phyloP scores from a whole-genome alignment of 1,140 invertebrate genomes.

The Leucophenga varia region DNA sequence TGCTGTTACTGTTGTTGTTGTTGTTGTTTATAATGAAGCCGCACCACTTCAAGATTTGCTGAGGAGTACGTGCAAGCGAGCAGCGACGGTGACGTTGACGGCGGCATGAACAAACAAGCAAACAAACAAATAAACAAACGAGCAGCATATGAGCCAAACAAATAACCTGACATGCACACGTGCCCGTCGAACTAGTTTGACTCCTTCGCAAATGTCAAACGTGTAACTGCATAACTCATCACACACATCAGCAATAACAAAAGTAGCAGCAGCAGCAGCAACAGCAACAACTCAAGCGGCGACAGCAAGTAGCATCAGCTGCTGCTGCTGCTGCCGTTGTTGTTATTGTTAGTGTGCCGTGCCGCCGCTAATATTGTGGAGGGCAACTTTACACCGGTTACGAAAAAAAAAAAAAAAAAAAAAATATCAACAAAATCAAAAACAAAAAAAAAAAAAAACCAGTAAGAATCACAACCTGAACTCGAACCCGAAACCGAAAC shows the following conservation, averaged over 20 bases:
- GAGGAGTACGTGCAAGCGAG: too few relatives aligned
- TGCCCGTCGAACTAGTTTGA: slow-evolving; percentile 55
- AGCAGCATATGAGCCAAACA: too few relatives aligned
- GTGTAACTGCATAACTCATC: slow-evolving; percentile 49
- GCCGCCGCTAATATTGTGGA: too few relatives aligned
- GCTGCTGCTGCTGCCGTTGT: slow-evolving; percentile 7
- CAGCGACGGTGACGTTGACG: neutral
- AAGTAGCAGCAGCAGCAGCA: slow-evolving; percentile 10
- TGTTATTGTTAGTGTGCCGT: slow-evolving; percentile 25
- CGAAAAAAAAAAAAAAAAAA: too few relatives aligned
- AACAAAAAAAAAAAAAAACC: too few relatives aligned
- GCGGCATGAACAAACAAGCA: neutral
- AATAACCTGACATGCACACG: slow-evolving; percentile 31
- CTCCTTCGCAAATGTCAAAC: slow-evolving; percentile 56
- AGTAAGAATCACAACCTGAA: too few relatives aligned
- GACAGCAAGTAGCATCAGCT: slow-evolving; percentile 11
- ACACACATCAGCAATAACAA: slow-evolving; percentile 23
- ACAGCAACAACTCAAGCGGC: slow-evolving; percentile 4
- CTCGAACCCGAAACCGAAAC: too few relatives aligned
- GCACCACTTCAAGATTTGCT: too few relatives aligned
- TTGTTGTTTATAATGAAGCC: too few relatives aligned
- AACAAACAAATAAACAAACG: slow-evolving; percentile 26
- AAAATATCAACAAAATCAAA: too few relatives aligned
- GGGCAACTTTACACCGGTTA: too few relatives aligned
- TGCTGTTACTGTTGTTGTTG: too few relatives aligned